phyloP scores from a whole-genome alignment of 1,140 invertebrate species.

The Panagrolaimus sp. region DNA sequence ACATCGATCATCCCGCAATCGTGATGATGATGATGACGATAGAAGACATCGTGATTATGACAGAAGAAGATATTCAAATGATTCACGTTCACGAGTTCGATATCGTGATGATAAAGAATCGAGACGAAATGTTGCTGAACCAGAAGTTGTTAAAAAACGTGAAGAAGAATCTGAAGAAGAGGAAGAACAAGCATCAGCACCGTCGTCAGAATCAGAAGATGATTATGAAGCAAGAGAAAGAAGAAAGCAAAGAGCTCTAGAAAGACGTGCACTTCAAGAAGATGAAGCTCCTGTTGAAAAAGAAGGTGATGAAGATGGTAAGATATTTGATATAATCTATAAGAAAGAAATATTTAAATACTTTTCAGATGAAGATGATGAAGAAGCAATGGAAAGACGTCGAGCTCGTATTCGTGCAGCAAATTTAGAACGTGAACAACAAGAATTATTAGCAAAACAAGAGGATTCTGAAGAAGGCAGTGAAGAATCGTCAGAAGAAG shows the following conservation, averaged over 20 bases:
- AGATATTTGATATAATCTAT: too few species aligned
- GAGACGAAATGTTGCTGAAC: neutral
- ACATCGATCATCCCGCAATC: constrained; percentile 11
- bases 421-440: constrained; percentile 66
- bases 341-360: too few species aligned
- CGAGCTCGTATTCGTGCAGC: constrained; percentile 69
- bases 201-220: constrained; percentile 28
- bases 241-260: constrained; percentile 24
- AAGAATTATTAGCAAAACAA: constrained; percentile 64
- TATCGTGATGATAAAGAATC: neutral
- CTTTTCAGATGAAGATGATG: constrained; percentile 65
- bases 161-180: constrained; percentile 10
- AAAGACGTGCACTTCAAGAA: constrained; percentile 40
- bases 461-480: constrained; percentile 65
- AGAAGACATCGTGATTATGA: constrained; percentile 6
- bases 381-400: constrained; percentile 75
- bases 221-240: constrained; percentile 25
- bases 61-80: too few species aligned
- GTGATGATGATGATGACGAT: too few species aligned
- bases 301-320: constrained; percentile 64
- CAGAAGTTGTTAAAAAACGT: constrained; percentile 1
- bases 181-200: constrained; percentile 4
- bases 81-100: neutral
- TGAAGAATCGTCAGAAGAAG: constrained; percentile 71
- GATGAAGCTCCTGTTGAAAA: constrained; percentile 34